phyloP scores from a whole-genome alignment of 2,888 invertebrate genomes.

The Lycocerus yunnanus region DNA sequence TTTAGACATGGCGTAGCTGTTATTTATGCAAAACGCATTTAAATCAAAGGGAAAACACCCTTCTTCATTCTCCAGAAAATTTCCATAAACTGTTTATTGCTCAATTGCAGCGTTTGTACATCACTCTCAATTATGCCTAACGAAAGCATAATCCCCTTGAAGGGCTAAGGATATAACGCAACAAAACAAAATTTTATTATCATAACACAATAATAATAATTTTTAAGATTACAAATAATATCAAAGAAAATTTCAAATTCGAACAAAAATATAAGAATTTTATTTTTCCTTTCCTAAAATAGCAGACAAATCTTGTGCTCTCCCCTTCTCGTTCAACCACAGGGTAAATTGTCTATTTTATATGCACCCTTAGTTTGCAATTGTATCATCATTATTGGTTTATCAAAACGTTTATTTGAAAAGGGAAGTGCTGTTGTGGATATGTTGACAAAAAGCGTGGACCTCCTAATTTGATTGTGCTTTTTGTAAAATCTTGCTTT shows the following conservation, averaged over 20 bases:
- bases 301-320: constrained; percentile 10
- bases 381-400: constrained; percentile 40
- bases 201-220: neutral
- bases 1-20: constrained; percentile 1
- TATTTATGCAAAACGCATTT: constrained; percentile 16
- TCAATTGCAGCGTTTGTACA: constrained; percentile 36
- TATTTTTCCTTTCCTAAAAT: neutral
- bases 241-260: neutral
- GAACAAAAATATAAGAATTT: neutral
- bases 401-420: constrained; percentile 27
- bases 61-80: constrained; percentile 29
- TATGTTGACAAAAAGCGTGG: constrained; percentile 14
- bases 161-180: neutral
- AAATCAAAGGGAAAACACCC: constrained; percentile 18
- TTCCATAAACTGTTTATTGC: constrained; percentile 47
- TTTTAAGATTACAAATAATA: neutral
- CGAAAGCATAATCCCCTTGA: constrained; percentile 7
- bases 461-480: constrained; percentile 42
- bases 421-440: constrained; percentile 26
- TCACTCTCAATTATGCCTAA: constrained; percentile 14
- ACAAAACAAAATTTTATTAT: constrained; percentile 3
- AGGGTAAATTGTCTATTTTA: constrained; percentile 30
- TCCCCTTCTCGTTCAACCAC: constrained; percentile 17
- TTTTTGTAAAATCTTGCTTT: neutral
- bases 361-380: constrained; percentile 39